Evolutionary conservation across 2,797 vertebrate species (phyloP), one percentile per base, ranked within the genome.

Genomic region (Mareca penelope): DNA sequence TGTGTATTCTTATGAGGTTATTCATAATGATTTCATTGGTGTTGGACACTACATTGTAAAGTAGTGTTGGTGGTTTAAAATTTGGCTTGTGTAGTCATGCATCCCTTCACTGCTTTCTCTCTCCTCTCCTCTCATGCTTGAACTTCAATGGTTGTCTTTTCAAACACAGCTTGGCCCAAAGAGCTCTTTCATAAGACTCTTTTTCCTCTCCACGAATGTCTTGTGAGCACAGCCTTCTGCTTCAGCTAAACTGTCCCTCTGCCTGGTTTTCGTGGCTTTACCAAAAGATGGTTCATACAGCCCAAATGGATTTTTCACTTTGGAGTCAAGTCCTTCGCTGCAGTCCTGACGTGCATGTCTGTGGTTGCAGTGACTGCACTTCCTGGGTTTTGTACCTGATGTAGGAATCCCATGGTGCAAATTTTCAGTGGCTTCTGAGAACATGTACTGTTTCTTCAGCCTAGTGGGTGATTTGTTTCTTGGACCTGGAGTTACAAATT

Each of bases 321-420:
- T 46, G 18, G 14, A 4, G 13, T 65, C 88, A 7, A 26, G 39
- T 5, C 3, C 11, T 24, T 55, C 15, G 0, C 23, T 11, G 23
- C 52, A 84, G 23, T 44, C 61, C 44, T 9, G 55, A 21, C 61
- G 28, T 7, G 22, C 21, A 7, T 40, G 65, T 1, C 28, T 72
- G 3, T 22, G 57, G 29, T 35, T 61, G 14, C 59, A 37, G 2
- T 7, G 13, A 22, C 15, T 40, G 11, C 67, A 46, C 4, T 61
- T 15, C 24, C 5, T 19, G 48, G 23, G 4, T 24, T 35, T 70
- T 9, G 60, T 46, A 3, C 95, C 94, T 4, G 89, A 60, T 3
- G 90, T 87, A 6, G 96, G 97, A 15, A 97, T 96, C 31, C 97
- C 97, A 0, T 85, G 89, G n/a, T 98, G 97, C 90, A 98, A 91